Base-by-base conservation (phyloP, 2,113 vertebrate species). In the Gambusia affinis region DNA sequence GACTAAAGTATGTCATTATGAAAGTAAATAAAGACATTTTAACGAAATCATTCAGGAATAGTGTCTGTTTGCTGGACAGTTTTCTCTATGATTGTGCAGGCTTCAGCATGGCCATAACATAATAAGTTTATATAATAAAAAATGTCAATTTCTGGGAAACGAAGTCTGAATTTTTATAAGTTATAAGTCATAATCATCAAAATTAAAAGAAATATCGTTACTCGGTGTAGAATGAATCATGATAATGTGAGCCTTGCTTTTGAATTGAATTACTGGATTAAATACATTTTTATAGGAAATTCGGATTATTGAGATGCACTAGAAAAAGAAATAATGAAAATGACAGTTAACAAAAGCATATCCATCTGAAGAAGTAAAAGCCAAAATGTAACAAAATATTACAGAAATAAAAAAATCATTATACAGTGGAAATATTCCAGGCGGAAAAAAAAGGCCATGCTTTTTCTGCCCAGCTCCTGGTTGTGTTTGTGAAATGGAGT, bases 401-500 rank as follows among this genome's bases (percentile, higher is more conserved):
- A 33, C 10, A 37, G 61, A 11, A 44, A 54, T 51, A 73, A 87
- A 85, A 30, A 67, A 62, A 78, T 86, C 22, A 64, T 72, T 76
- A 80, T 79, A 31, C 60, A 68, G 65, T 60, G 64, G 77, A 12
- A 72, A 47, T 24, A 14, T 14, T 14, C 4, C 7, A 33, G 31
- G 7, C 33, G 8, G 8, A 10, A 10, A 35, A n/a, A 61, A 22
- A 37, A 47, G 72, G 76, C 44, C 47, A 57, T 39, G 60, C 17
- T 75, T 78, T 62, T 39, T 64, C 75, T 76, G 44, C 74, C 14
- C 61, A 66, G 79, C 78, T 89, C 75, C 83, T 79, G 84, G 79
- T 78, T 70, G 35, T 85, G 85, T 86, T 90, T 83, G 76, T 89
- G 90, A 86, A 91, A 90, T 70, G 60, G 54, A 78, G 90, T 63